These are phyloP conservation scores for Allobates femoralis DNA, from an alignment of 2,797 vertebrate species.

Conservation along the genomic window DNA sequence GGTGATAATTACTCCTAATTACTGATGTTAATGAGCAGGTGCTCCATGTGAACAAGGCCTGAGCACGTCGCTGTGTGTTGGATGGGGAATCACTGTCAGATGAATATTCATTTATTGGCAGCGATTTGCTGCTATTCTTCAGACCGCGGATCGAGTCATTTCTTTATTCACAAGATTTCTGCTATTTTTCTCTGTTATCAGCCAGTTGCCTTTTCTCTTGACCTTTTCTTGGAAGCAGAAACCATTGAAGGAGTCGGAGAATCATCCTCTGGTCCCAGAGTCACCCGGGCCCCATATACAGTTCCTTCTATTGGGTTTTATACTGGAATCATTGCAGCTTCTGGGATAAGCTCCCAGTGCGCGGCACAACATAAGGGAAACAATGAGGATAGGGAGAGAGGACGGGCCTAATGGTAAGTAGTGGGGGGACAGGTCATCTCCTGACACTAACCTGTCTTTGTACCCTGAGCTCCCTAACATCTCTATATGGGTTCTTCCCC, in stretches of 20 bases:
- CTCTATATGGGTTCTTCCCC: too few species aligned
- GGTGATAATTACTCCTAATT: not conserved
- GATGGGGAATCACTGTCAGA: not conserved
- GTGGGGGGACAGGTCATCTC: too few species aligned
- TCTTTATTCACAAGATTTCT: not conserved
- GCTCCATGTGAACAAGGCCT: not conserved
- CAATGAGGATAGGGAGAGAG: too few species aligned
- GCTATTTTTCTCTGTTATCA: not conserved
- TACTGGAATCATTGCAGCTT: too few species aligned
- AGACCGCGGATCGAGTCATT: not conserved
- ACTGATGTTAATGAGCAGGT: conserved; percentile 8
- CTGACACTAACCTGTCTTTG: too few species aligned
- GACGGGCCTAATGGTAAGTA: too few species aligned
- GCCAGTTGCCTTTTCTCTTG: not conserved
- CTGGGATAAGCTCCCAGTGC: too few species aligned
- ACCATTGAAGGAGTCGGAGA: not conserved
- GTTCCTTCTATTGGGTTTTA: not conserved
- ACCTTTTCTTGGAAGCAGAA: not conserved
- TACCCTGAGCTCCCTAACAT: too few species aligned
- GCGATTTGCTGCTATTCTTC: not conserved
- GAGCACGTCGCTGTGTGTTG: not conserved
- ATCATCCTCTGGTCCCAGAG: not conserved
- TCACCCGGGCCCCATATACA: not conserved
- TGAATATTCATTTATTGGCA: not conserved
- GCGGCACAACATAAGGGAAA: too few species aligned